Conservation (phyloP, 2,888 invertebrate species). For the Heliconius cydno region DNA sequence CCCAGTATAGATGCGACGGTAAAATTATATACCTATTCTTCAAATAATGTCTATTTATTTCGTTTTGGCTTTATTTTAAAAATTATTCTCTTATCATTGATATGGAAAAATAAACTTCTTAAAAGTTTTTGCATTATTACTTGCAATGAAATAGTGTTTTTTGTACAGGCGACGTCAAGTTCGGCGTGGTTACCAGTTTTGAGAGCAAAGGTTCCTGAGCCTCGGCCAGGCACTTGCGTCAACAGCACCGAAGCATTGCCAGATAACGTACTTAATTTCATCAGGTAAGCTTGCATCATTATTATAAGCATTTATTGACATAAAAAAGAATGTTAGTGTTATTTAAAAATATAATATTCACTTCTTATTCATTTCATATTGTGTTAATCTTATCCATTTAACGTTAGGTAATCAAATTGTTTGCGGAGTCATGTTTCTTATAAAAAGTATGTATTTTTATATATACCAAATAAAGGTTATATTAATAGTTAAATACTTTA, state of each 20-base stretch:
- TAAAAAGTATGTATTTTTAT: too few relatives aligned
- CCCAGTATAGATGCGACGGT: background rate
- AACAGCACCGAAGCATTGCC: slow-evolving; percentile 86
- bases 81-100: too few relatives aligned
- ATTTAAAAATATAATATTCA: too few relatives aligned
- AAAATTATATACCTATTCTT: background rate
- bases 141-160: slow-evolving; percentile 13
- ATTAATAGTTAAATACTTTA: too few relatives aligned
- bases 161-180: slow-evolving; percentile 81
- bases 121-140: background rate
- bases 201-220: slow-evolving; percentile 84
- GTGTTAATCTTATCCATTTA: background rate
- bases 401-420: background rate
- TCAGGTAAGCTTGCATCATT: slow-evolving; percentile 74
- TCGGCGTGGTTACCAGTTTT: slow-evolving; percentile 88
- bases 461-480: too few relatives aligned
- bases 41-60: background rate
- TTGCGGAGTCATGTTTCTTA: background rate
- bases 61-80: too few relatives aligned
- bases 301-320: background rate
- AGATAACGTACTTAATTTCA: slow-evolving; percentile 87
- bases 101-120: background rate
- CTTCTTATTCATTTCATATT: background rate
- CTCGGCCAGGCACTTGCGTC: slow-evolving; percentile 86
- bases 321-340: background rate